Conservation (phyloP, 2,113 vertebrate genomes). For the Martes martes region DNA sequence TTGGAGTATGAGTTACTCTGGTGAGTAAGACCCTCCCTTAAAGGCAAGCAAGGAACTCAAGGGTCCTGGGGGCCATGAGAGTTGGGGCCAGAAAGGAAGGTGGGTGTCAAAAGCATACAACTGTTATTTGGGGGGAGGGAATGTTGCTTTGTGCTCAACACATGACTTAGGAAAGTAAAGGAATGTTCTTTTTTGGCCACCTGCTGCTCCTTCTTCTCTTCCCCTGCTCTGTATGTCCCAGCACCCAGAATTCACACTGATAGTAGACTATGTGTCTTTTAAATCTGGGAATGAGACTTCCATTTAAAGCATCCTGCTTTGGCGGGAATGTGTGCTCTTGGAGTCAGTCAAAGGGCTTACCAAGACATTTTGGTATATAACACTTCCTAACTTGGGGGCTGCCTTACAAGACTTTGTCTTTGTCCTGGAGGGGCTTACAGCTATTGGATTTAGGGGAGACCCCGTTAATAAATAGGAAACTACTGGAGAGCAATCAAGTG, state of each 20-base stretch:
- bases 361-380: not conserved
- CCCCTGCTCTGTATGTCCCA: not conserved
- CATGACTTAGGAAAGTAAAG: not conserved
- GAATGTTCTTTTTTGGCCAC: not conserved
- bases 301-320: not conserved
- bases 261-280: not conserved
- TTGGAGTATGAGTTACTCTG: not conserved
- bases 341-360: not conserved
- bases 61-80: no score
- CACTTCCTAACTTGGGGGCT: not conserved
- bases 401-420: not conserved
- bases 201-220: not conserved
- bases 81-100: not conserved
- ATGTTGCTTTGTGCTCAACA: not conserved
- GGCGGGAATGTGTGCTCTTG: not conserved
- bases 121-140: not conserved
- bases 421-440: not conserved
- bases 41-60: not conserved
- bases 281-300: not conserved
- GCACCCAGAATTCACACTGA: not conserved
- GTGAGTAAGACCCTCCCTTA: not conserved
- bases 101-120: not conserved
- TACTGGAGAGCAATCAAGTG: not conserved
- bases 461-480: slow-evolving; percentile 25
- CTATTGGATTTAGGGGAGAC: not conserved